phyloP scores from a whole-genome alignment of 2,797 vertebrate species.

The Galagoides demidoff region DNA sequence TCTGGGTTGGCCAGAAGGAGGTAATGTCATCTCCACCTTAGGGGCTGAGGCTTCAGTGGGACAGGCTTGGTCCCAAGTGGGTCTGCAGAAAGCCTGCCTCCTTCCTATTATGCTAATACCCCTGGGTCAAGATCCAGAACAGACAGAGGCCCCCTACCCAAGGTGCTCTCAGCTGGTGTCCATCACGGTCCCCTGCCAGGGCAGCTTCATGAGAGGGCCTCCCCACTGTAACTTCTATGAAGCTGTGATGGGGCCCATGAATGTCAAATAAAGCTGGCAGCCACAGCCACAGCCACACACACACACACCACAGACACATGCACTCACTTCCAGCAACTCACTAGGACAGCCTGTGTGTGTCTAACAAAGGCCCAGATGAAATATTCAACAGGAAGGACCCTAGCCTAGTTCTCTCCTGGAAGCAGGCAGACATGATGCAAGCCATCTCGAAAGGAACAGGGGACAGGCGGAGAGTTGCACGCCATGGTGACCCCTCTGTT shows the following conservation, averaged over 20 bases:
- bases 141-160: not conserved
- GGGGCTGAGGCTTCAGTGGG: not conserved
- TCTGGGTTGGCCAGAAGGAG: too few relatives aligned
- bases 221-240: not conserved
- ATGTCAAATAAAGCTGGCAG: not conserved
- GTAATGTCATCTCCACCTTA: fast-evolving
- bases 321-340: fast-evolving
- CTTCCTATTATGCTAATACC: too few relatives aligned
- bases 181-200: not conserved
- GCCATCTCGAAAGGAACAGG: not conserved
- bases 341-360: fast-evolving
- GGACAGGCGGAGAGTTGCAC: fast-evolving
- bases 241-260: not conserved
- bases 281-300: not conserved
- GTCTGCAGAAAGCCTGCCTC: fast-evolving
- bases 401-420: not conserved
- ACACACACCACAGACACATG: too few relatives aligned
- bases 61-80: not conserved
- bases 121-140: not conserved
- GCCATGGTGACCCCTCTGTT: fast-evolving
- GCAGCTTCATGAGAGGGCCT: not conserved
- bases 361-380: not conserved
- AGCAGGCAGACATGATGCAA: fast-evolving
- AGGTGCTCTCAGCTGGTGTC: not conserved
- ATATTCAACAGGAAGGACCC: not conserved